These are phyloP conservation scores for Merodon equestris DNA, from an alignment of 2,888 invertebrate species.

Conservation along the genomic window DNA sequence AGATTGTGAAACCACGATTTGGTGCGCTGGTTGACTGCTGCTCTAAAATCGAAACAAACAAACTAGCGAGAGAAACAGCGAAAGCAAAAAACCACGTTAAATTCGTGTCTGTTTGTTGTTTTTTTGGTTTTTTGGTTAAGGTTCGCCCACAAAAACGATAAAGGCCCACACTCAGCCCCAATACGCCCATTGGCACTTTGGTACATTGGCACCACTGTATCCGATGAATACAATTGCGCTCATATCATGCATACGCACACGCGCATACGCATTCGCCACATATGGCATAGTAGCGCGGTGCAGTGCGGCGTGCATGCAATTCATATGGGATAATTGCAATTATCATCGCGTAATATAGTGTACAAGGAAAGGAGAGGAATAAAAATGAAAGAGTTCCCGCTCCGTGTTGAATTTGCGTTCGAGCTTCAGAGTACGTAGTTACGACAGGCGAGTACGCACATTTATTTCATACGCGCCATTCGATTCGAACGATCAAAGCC, in stretches of 20 bases:
- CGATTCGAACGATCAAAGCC: constrained; percentile 64
- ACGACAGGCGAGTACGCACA: constrained; percentile 57
- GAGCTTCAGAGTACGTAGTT: constrained; percentile 28
- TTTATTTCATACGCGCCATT: constrained; percentile 65
- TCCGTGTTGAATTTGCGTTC: constrained; percentile 57
- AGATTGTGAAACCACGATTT: constrained; percentile 65
- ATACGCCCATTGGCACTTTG: constrained; percentile 62
- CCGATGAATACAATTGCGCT: constrained; percentile 54
- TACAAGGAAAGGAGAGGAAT: constrained; percentile 8
- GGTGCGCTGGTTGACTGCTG: constrained; percentile 48
- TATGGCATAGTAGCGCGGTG: no score
- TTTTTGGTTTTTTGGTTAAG: constrained; percentile 20
- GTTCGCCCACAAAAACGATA: constrained; percentile 69
- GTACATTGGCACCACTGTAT: constrained; percentile 27
- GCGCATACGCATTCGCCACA: no score
- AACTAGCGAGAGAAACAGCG: no score
- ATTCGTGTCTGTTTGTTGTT: constrained; percentile 31
- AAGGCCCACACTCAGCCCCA: constrained; percentile 68
- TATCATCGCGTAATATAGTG: constrained; percentile 65
- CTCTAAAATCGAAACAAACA: not conserved
- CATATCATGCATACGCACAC: constrained; percentile 56
- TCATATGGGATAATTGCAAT: constrained; percentile 60
- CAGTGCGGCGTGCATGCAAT: no score
- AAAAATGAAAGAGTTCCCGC: constrained; percentile 32
- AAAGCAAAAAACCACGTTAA: constrained; percentile 23